Conservation (phyloP, 2,113 vertebrate species). For the Muntiacus reevesi region DNA sequence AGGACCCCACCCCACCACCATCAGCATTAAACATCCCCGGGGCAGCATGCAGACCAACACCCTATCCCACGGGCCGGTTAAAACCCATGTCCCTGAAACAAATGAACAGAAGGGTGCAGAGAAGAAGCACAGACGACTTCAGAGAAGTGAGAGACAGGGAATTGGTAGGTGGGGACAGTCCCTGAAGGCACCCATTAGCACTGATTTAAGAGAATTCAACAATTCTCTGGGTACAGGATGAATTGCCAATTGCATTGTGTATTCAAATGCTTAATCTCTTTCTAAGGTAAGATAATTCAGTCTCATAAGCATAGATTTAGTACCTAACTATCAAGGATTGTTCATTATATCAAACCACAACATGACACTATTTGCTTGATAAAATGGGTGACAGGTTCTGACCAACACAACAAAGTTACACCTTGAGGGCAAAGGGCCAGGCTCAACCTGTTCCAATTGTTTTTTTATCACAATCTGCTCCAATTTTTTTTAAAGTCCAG, state of each 20-base stretch:
- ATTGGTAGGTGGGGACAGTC: background rate
- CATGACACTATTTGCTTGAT: background rate
- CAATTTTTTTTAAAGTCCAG: background rate
- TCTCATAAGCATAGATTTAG: background rate
- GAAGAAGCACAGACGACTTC: background rate
- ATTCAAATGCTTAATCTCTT: background rate
- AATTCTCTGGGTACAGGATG: background rate
- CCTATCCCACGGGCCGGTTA: background rate
- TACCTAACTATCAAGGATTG: background rate
- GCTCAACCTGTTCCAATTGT: background rate
- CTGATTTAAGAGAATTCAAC: background rate
- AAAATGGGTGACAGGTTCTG: background rate
- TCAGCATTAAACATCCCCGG: background rate
- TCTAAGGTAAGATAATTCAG: background rate
- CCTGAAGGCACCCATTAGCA: background rate
- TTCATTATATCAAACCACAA: background rate
- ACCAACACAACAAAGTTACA: background rate
- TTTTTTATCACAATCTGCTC: slow-evolving; percentile 13
- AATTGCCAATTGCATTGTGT: background rate
- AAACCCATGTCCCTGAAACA: background rate
- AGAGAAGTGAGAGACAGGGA: background rate
- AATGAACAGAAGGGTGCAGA: background rate
- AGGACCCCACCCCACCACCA: background rate
- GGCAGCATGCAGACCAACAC: background rate
- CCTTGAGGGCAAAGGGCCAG: background rate